These are phyloP conservation scores for Gallinago undulata DNA, from an alignment of 2,113 vertebrate genomes.

Conservation along the genomic window DNA sequence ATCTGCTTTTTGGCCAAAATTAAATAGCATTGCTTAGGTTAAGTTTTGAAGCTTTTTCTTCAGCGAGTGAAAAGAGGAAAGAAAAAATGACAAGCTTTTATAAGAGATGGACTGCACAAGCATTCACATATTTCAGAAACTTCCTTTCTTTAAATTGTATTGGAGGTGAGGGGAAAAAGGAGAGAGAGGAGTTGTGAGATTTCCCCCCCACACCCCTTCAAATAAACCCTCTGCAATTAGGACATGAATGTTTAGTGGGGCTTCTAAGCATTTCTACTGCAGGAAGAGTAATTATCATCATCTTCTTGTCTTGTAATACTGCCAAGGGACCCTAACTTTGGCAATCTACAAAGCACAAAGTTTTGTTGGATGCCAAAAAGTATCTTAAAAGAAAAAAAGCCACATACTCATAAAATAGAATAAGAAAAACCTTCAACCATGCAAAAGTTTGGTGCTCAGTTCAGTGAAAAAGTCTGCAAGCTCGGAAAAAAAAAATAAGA, in stretches of 20 bases:
- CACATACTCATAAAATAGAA: neutral
- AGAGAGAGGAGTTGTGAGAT: neutral
- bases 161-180: neutral
- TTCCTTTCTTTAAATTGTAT: neutral
- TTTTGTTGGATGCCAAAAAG: conserved; percentile 30
- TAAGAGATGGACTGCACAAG: neutral
- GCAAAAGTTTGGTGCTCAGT: neutral
- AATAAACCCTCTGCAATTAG: conserved; percentile 59
- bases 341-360: conserved; percentile 53
- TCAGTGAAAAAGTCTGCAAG: neutral
- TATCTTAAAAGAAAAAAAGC: neutral
- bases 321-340: conserved; percentile 55
- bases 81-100: neutral
- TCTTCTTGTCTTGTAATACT: conserved; percentile 38
- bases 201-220: neutral
- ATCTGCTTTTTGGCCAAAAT: neutral
- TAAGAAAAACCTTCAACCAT: neutral
- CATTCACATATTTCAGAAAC: neutral
- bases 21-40: neutral
- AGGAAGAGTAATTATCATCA: conserved; percentile 66
- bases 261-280: conserved; percentile 56
- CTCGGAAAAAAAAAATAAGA: neutral
- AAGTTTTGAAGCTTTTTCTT: neutral
- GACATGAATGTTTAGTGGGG: conserved; percentile 44
- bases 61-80: neutral